Conservation (phyloP, 2,888 invertebrate species). For the Zygaena filipendulae region DNA sequence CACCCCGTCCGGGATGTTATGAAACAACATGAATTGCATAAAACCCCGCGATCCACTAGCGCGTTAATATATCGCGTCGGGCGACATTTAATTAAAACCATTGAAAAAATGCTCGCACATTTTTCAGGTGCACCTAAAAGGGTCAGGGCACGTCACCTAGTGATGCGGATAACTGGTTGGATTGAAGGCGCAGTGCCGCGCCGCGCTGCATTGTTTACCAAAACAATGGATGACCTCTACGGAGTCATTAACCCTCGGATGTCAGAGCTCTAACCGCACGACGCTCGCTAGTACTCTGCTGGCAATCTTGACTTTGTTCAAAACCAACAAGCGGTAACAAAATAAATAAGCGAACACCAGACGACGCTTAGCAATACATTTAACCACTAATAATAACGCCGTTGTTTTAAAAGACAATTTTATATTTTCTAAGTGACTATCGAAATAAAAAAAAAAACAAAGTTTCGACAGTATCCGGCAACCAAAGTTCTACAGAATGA, state of each 20-base stretch:
- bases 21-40: conserved; percentile 35
- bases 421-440: too few species aligned
- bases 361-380: too few species aligned
- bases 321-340: too few species aligned
- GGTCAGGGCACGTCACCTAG: conserved; percentile 44
- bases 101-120: conserved; percentile 25
- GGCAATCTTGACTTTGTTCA: conserved; percentile 31
- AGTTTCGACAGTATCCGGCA: too few species aligned
- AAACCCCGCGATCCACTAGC: conserved; percentile 31
- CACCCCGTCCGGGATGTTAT: too few species aligned
- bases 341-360: conserved; percentile 4
- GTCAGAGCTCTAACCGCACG: conserved; percentile 32
- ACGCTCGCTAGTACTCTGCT: conserved; percentile 23
- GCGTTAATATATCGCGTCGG: not conserved
- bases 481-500: too few species aligned
- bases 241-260: conserved; percentile 64
- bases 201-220: conserved; percentile 57
- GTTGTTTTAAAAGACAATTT: too few species aligned
- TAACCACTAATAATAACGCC: too few species aligned
- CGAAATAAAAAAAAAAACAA: too few species aligned
- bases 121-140: conserved; percentile 42
- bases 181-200: conserved; percentile 45
- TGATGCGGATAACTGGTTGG: conserved; percentile 50
- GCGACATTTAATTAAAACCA: conserved; percentile 25
- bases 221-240: conserved; percentile 62